Conservation (phyloP, 2,888 invertebrate species). For the Drosophila nr. perissopoda region DNA sequence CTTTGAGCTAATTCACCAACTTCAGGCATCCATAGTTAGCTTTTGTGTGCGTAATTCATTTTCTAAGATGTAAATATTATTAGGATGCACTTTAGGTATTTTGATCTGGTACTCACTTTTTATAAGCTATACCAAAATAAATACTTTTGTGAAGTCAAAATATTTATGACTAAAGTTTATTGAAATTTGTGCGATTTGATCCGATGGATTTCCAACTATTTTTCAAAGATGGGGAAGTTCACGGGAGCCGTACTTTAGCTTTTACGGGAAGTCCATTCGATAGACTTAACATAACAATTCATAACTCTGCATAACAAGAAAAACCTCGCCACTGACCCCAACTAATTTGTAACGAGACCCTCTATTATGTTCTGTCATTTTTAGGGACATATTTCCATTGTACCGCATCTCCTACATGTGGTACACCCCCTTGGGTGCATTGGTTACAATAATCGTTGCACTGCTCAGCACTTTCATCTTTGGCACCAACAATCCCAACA, state of each 20-base stretch:
- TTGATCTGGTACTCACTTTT: no score
- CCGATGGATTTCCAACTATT: not conserved
- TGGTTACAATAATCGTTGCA: conserved; percentile 86
- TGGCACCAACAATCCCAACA: conserved; percentile 86
- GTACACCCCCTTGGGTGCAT: conserved; percentile 89
- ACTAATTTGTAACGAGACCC: not conserved
- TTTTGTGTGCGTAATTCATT: no score
- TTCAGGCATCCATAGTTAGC: no score
- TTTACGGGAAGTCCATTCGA: not conserved
- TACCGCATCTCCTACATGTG: conserved; percentile 92
- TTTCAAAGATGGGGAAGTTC: not conserved
- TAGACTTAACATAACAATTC: not conserved
- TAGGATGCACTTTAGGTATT: no score
- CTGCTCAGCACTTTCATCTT: conserved; percentile 75
- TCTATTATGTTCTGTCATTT: conserved; percentile 10
- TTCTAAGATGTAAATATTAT: no score
- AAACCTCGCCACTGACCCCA: not conserved
- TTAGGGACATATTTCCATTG: conserved; percentile 84
- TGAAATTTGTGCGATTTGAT: not conserved
- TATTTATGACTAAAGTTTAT: not conserved
- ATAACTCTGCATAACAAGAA: not conserved
- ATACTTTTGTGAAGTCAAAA: not conserved
- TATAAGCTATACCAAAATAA: no score
- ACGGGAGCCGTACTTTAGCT: not conserved
- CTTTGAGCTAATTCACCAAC: no score